These are phyloP conservation scores for Heterodera carotae DNA, from an alignment of 1,140 invertebrate genomes.

Conservation along the genomic window DNA sequence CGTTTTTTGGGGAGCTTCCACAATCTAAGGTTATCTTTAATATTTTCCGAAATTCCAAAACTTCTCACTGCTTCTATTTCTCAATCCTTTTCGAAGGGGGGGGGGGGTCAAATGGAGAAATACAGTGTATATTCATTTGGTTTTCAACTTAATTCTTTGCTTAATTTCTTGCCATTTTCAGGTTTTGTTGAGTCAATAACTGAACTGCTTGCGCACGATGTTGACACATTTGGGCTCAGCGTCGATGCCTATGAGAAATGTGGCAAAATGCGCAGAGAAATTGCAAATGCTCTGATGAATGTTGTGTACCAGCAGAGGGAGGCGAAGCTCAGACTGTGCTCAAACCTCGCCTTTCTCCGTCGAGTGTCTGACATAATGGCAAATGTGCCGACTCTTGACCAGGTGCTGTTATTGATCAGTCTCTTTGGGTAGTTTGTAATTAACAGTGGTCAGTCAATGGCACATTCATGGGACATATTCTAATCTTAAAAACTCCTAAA, in stretches of 20 bases:
- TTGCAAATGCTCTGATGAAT: conserved; percentile 31
- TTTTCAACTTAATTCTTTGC: no score
- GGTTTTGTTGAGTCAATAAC: conserved; percentile 18
- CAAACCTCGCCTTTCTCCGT: conserved; percentile 15
- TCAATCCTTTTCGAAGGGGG: no score
- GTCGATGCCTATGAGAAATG: conserved; percentile 25
- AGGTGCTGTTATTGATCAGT: no score
- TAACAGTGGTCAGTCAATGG: no score
- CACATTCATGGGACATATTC: no score
- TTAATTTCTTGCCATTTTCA: not conserved
- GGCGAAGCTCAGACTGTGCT: conserved; percentile 20
- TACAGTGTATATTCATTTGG: no score
- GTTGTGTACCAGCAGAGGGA: conserved; percentile 25
- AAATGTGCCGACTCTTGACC: not conserved
- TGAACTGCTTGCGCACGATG: conserved; percentile 17
- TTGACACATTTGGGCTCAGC: conserved; percentile 1
- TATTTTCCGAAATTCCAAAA: no score
- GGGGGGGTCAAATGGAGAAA: no score
- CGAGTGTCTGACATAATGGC: conserved; percentile 19
- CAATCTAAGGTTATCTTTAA: not conserved
- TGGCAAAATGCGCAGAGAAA: conserved; percentile 17
- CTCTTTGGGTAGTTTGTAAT: no score
- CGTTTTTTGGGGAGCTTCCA: no score
- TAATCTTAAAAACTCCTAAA: no score
- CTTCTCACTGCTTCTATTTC: no score